phyloP scores from a whole-genome alignment of 2,113 vertebrate species.

The Motacilla tschutschensis region DNA sequence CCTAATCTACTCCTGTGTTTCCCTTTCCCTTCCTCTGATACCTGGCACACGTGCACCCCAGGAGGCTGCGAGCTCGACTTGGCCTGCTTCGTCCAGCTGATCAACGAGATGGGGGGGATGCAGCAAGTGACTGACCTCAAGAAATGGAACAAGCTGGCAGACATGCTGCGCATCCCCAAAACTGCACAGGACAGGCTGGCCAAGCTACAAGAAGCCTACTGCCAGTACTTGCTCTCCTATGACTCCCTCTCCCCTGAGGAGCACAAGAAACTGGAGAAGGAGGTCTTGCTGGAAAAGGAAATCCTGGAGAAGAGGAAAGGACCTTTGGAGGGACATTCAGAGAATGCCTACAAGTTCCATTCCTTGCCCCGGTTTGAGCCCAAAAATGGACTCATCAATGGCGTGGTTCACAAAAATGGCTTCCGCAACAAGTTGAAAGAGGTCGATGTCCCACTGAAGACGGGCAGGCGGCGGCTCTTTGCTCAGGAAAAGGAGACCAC shows the following conservation, averaged over 20 bases:
- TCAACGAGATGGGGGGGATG: constrained; percentile 99
- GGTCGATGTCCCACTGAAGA: constrained; percentile 86
- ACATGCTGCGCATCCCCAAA: constrained; percentile 94
- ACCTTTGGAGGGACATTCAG: constrained; percentile 90
- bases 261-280: constrained; percentile 86
- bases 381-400: constrained; percentile 85
- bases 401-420: constrained; percentile 83
- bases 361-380: constrained; percentile 94
- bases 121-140: constrained; percentile 99
- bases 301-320: constrained; percentile 89
- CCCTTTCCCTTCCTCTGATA: constrained; percentile 3
- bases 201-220: constrained; percentile 98
- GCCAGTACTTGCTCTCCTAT: constrained; percentile 97
- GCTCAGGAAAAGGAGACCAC: constrained; percentile 95
- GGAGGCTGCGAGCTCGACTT: constrained; percentile 98
- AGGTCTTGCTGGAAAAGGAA: constrained; percentile 95
- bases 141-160: constrained; percentile 98
- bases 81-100: constrained; percentile 96
- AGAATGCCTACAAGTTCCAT: constrained; percentile 81
- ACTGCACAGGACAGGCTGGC: constrained; percentile 97
- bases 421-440: constrained; percentile 91
- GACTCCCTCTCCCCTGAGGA: constrained; percentile 91
- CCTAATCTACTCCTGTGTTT: constrained; percentile 18
- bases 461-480: constrained; percentile 92
- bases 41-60: background rate